Evolutionary conservation across 2,797 vertebrate genomes (phyloP), one percentile per base, ranked within the genome.

Genomic region (Ataeniobius toweri): DNA sequence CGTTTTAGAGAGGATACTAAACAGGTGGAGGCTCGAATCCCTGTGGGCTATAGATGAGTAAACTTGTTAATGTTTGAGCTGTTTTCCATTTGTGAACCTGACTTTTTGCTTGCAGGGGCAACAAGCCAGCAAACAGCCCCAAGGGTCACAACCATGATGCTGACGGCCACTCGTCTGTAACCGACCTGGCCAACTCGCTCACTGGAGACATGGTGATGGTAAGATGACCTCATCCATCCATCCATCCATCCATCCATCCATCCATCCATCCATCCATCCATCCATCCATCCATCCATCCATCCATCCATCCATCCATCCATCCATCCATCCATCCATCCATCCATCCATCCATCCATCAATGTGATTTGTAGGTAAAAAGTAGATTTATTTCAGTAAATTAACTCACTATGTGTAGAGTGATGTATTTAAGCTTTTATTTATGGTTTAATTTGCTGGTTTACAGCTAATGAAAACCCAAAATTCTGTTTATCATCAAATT

Each of bases 171-270:
- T 99, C 98, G 78, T 99, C 98, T 0, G 97, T 99, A 73, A 97
- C 98, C 0, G 98, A 99, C 92, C 96, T 99, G 77, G 98, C 97
- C 90, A 99, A 99, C 94, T 99, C 98, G 46, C 96, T 99, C 88
- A 99, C 98, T 83, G 98, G 98, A 74, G 98, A 99, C 94, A 99
- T 99, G 98, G 96, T 99, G 73, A 99, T 99, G 98, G 98, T 99
- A 96, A 36, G 97, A 94, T 39, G 24, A 14, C 69, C 31, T 53
- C 14, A 50, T 50, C 48, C 14, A 50, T 50, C 3, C 48, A 13
- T 16, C 48, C 48, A 50, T 50, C 48, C 14, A 50, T 50, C 9
- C 41, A 44, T 44, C 41, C 41, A 44, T 44, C 41, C 14, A 50
- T 13, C 10, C 48, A 50, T 50, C 13, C 13, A 12, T 50, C 48